Evolutionary conservation across 2,888 invertebrate genomes (phyloP), one percentile per base, ranked within the genome.

Genomic region (Scaptomyza parva): DNA sequence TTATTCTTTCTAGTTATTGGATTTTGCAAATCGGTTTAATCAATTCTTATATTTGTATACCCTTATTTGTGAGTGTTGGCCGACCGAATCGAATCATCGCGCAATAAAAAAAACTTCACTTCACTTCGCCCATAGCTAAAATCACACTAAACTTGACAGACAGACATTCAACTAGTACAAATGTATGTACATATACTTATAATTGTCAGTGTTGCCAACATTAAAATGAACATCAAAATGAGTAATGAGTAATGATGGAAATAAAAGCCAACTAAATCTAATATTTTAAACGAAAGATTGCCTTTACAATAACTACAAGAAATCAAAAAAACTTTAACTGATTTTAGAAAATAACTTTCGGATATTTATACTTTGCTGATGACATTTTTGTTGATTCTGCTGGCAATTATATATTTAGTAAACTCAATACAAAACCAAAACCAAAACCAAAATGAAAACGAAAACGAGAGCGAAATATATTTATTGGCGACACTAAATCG

Each of bases 131-230:
- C 48, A 44, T 35, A 30, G 26, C 11, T 48, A 51, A 53, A 40
- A 24, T n/a, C n/a, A n/a, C 45, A 53, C 45, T 47, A 33, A 70
- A 17, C 37, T 67, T 41, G 51, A 48, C 41, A 52, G 17, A 50
- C 35, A 41, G 51, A 50, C 35, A 41, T 47, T 54, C 52, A 69
- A 60, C 75, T 47, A 70, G 60, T 74, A 70, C 75, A 70, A 74
- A 70, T 60, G 33, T 52, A 30, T 60, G 75, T 75, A 74, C 70
- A 74, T 69, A 74, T 53, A 67, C 55, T 70, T 74, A 63, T 52
- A 37, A 64, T 47, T 45, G 47, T 54, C 64, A 54, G 64, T 64
- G 64, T 64, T 64, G 67, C 64, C 66, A 64, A 66, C 26, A 24
- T 52, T 51, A 22, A 37, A 28, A 30, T 30, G 12, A 28, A 26